These are phyloP conservation scores for Electrophaes corylata DNA, from an alignment of 2,888 invertebrate species.

Conservation along the genomic window DNA sequence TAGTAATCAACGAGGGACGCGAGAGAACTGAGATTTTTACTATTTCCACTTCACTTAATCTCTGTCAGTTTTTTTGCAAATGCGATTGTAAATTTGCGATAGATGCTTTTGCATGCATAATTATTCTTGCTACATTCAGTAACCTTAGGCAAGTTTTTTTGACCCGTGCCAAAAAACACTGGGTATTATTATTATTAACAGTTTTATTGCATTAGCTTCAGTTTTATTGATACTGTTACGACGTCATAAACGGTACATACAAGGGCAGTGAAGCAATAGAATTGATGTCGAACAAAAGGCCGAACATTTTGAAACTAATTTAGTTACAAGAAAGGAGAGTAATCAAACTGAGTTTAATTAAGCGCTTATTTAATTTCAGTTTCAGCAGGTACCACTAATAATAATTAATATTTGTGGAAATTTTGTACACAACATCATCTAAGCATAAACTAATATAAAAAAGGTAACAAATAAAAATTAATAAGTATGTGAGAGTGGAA, in stretches of 20 bases:
- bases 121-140: conserved; percentile 41
- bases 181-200: conserved; percentile 35
- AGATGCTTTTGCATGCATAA: conserved; percentile 11
- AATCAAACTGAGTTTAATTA: conserved; percentile 40
- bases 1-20: conserved; percentile 38
- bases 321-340: conserved; percentile 37
- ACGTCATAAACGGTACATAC: conserved; percentile 45
- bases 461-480: conserved; percentile 32
- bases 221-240: conserved; percentile 48
- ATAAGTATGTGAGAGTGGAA: conserved; percentile 31
- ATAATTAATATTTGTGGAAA: too few relatives aligned
- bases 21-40: conserved; percentile 42
- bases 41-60: conserved; percentile 54
- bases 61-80: conserved; percentile 33
- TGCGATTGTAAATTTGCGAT: conserved; percentile 12
- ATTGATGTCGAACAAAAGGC: conserved; percentile 37
- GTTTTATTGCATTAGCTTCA: conserved; percentile 36
- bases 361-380: conserved; percentile 33
- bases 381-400: too few relatives aligned
- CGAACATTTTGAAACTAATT: conserved; percentile 40
- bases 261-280: conserved; percentile 39
- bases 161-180: conserved; percentile 38
- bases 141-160: conserved; percentile 43
- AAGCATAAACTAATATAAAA: too few relatives aligned
- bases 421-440: too few relatives aligned